These are phyloP conservation scores for Campoplex nolae DNA, from an alignment of 2,888 invertebrate genomes.

Conservation along the genomic window DNA sequence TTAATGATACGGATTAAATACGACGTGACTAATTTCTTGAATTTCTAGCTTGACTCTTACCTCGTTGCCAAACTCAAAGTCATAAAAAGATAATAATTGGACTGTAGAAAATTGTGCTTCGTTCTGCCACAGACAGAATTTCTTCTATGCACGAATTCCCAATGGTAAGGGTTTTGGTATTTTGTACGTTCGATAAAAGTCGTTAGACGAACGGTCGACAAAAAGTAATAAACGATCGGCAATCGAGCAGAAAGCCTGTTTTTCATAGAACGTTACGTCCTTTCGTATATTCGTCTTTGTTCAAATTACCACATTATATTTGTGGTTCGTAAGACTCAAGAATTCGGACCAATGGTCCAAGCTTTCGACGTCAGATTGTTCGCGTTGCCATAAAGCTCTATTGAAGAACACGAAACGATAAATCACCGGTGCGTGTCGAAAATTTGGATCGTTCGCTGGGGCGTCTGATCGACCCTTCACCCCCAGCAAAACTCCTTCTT, in stretches of 20 bases:
- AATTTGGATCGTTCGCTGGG: slow-evolving; percentile 48
- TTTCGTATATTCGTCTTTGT: background rate
- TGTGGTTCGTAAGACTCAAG: slow-evolving; percentile 6
- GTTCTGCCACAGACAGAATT: background rate
- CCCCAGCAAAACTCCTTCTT: background rate
- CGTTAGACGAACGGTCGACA: background rate
- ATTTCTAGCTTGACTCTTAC: background rate
- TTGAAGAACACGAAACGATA: slow-evolving; percentile 42
- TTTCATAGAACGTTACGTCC: background rate
- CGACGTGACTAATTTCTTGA: background rate
- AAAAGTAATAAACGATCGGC: slow-evolving; percentile 15
- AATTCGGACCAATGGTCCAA: slow-evolving; percentile 7
- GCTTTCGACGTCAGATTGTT: slow-evolving; percentile 35
- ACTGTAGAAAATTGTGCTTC: background rate
- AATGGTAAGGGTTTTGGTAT: slow-evolving; percentile 1
- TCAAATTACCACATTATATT: slow-evolving; percentile 32
- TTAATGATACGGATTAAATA: background rate
- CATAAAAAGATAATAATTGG: background rate
- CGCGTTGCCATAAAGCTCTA: slow-evolving; percentile 13
- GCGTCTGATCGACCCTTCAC: slow-evolving; percentile 40
- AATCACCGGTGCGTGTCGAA: slow-evolving; percentile 62
- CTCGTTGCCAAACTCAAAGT: background rate
- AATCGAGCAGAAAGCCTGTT: slow-evolving; percentile 18
- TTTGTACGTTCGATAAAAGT: background rate
- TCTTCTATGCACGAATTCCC: background rate